Base-by-base conservation (phyloP, 2,888 invertebrate genomes). In the Agriopis aurantiaria region DNA sequence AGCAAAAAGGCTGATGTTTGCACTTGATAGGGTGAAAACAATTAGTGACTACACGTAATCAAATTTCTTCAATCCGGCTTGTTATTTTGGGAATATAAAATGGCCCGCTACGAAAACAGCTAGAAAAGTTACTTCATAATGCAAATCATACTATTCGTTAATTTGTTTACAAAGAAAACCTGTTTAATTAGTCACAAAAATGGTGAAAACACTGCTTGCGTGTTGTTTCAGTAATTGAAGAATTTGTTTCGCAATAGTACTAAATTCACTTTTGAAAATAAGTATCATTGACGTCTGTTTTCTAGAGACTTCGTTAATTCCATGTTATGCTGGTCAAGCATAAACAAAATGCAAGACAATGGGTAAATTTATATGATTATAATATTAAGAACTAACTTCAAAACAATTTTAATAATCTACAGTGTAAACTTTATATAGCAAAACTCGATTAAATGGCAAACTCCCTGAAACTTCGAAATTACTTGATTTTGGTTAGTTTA, bases 191-290 rank as follows among this genome's bases (percentile, higher is more conserved):
- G 33, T 46, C 52, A 51, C 58, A 53, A 65, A 65, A 53, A 58
- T 46, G 14, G 65, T 65, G 65, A 65, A 59, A 65, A 53, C 59
- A 76, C 71, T 75, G 74, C 77, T 81, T 59, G 65, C 65, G 65
- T 68, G 58, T 33, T 58, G 52, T 68, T 58, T 58, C 14, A 46
- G 57, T 46, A 57, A 58, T 59, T 62, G 57, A 62, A 62, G 57
- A 62, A 58, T 62, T 62, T 45, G 41, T 61, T 67, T 61, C 45
- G 62, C 61, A 57, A 45, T 67, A 56, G 33, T 49, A 43, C n/a
- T 49, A 23, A 60, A 33, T 58, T 52, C 8, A 33, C 49, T 58
- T 64, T 65, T 10, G 3, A 53, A 52, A 55, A 56, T 11, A 55
- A 52, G 43, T 14, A 51, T 49, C 23, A 64, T n/a, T 48, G 14